phyloP scores from a whole-genome alignment of 1,140 invertebrate species.

The Bombyx mori region DNA sequence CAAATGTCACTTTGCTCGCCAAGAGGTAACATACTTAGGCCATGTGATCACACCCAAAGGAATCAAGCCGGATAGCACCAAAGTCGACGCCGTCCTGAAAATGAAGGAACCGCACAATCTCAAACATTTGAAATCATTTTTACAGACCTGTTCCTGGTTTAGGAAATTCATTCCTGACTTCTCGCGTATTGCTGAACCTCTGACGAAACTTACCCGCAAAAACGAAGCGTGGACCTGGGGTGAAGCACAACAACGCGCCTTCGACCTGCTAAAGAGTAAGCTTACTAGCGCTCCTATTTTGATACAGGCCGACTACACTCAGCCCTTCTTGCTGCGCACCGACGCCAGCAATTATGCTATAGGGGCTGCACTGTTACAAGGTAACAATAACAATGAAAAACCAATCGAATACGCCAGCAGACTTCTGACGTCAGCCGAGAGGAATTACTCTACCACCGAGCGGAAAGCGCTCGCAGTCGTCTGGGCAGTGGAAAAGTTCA shows the following conservation, averaged over 20 bases:
- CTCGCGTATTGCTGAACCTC: constrained; percentile 39
- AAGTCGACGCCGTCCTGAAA: constrained; percentile 30
- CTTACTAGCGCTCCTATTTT: constrained; percentile 25
- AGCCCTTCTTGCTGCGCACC: constrained; percentile 29
- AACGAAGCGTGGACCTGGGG: constrained; percentile 28
- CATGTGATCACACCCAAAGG: too few relatives aligned
- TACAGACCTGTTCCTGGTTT: constrained; percentile 46
- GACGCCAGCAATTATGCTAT: constrained; percentile 40
- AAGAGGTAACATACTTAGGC: too few relatives aligned
- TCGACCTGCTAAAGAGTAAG: constrained; percentile 18
- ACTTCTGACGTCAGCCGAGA: constrained; percentile 47
- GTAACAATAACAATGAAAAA: constrained; percentile 27
- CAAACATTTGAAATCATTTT: constrained; percentile 30
- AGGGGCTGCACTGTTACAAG: constrained; percentile 3
- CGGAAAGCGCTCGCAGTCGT: too few relatives aligned
- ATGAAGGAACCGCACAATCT: constrained; percentile 24
- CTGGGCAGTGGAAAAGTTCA: too few relatives aligned
- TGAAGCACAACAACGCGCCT: constrained; percentile 18
- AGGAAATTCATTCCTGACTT: constrained; percentile 54
- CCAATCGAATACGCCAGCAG: constrained; percentile 57
- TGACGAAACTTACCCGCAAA: constrained; percentile 43
- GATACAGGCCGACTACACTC: constrained; percentile 23
- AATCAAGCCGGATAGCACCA: too few relatives aligned
- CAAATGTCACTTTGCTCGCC: too few relatives aligned
- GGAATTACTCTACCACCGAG: constrained; percentile 56